Base-by-base conservation (phyloP, 1,140 invertebrate species). In the Copidosoma floridanum region DNA sequence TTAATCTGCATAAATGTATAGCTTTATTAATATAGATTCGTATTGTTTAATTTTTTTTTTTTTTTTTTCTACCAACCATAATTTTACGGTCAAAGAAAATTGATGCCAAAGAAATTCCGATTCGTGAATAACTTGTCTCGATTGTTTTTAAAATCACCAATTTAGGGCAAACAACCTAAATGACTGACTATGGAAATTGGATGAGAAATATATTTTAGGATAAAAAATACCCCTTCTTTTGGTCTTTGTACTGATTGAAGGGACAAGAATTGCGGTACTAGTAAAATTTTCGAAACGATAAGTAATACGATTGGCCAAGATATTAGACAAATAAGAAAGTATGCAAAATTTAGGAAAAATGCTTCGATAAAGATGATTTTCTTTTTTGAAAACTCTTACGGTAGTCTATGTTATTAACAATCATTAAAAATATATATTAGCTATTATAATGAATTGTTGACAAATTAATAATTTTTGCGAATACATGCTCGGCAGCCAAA, bases 201-300 rank as follows among this genome's bases (percentile, higher is more conserved):
- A 35, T 20, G 12, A 41, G 27, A 27, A n/a, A n/a, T n/a, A n/a
- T n/a, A n/a, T n/a, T n/a, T n/a, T n/a, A n/a, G 16, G 8, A 43
- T 43, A 35, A 4, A 27, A 23, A 47, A 56, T 46, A 24, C 26
- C 47, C 21, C 44, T 47, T 48, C 24, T 37, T 11, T 24, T 26
- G 10, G 40, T 27, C 16, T n/a, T 18, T 46, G n/a, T n/a, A n/a
- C n/a, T 55, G 61, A 67, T 48, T 68, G 66, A 72, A 66, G 67
- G 67, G 75, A 75, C 54, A 71, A 68, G 70, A 75, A 74, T 66
- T 70, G 72, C 71, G 78, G 78, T 80, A 76, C 76, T 80, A 80
- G 69, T 74, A 74, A 68, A 51, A 66, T 68, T 78, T 78, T 71
- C 77, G 78, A 78, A 75, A 63, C 29, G 66, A 65, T 71, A 69